Percentiles rank a stretch among this genome's conserved stretches.
Evolutionary conservation across 2,888 invertebrate species (phyloP).

Genomic region (Campoplex capitator): DNA sequence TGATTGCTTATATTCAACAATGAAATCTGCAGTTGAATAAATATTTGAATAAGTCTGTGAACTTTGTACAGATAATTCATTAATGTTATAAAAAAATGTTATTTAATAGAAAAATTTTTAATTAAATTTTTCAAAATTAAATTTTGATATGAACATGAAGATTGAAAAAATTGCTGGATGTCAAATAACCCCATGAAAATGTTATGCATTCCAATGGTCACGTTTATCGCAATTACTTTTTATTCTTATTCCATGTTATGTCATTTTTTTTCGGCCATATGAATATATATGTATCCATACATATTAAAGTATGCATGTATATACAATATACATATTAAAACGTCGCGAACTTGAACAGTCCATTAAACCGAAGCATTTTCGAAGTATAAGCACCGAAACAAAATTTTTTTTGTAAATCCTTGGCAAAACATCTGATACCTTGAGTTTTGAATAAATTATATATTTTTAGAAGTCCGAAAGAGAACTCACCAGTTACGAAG

Average conservation of each 20-base stretch:
- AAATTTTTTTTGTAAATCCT: constrained; percentile 9
- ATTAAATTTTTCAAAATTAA: not conserved
- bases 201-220: too few relatives aligned
- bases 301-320: not conserved
- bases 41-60: not conserved
- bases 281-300: not conserved
- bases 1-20: constrained; percentile 27
- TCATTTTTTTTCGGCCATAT: not conserved
- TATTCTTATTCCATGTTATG: constrained; percentile 10
- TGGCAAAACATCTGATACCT: constrained; percentile 51
- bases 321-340: not conserved
- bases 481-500: constrained; percentile 58
- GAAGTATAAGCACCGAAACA: not conserved
- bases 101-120: not conserved
- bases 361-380: constrained; percentile 6
- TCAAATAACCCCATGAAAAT: not conserved
- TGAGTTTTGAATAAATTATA: constrained; percentile 51
- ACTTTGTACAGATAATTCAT: constrained; percentile 1
- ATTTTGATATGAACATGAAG: not conserved
- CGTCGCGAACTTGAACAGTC: not conserved
- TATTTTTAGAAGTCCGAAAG: constrained; percentile 55
- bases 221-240: not conserved
- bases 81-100: not conserved
- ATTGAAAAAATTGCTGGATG: not conserved
- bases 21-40: not conserved